Evolutionary conservation across 92 coral and sea anemone species (phyloP).

Genomic region (Epizoanthus ramosus): DNA sequence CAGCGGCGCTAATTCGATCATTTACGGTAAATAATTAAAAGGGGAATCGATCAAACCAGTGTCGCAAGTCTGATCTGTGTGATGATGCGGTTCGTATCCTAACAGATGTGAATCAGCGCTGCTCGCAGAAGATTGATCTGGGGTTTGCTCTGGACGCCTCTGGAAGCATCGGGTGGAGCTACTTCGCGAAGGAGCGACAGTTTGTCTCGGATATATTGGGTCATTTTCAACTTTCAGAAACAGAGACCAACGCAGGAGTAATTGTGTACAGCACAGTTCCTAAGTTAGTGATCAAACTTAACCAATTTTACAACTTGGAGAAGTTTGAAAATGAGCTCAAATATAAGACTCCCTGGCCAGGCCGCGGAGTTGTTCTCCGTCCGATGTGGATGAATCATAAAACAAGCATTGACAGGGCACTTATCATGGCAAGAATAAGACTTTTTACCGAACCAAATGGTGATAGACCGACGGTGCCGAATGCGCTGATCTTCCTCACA

Average conservation of each 20-base stretch:
- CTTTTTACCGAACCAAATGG: conserved; percentile 19
- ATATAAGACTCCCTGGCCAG: conserved; percentile 12
- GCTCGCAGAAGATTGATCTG: conserved; percentile 29
- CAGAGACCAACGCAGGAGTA: conserved; percentile 29
- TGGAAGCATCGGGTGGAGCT: conserved; percentile 17
- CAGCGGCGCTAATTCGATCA: too few species aligned
- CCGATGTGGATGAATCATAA: neutral
- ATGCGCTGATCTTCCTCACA: conserved; percentile 24
- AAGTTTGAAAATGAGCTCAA: neutral
- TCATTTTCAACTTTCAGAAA: conserved; percentile 10
- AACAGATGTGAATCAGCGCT: neutral
- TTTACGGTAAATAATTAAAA: too few species aligned
- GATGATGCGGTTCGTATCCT: neutral
- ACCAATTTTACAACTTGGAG: conserved; percentile 20
- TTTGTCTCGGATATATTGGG: conserved; percentile 17
- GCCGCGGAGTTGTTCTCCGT: neutral
- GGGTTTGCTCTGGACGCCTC: conserved; percentile 40
- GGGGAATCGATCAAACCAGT: too few species aligned
- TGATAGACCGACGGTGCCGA: conserved; percentile 12
- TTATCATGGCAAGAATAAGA: neutral
- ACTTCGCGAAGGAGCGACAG: neutral
- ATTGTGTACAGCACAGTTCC: conserved; percentile 33
- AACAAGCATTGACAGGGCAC: conserved; percentile 32
- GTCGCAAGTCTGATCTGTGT: too few species aligned
- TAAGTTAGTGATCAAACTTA: conserved; percentile 16